Evolutionary conservation across 2,888 invertebrate species (phyloP), one percentile per base, ranked within the genome.

Genomic region (Troglohyphantes excavatus): DNA sequence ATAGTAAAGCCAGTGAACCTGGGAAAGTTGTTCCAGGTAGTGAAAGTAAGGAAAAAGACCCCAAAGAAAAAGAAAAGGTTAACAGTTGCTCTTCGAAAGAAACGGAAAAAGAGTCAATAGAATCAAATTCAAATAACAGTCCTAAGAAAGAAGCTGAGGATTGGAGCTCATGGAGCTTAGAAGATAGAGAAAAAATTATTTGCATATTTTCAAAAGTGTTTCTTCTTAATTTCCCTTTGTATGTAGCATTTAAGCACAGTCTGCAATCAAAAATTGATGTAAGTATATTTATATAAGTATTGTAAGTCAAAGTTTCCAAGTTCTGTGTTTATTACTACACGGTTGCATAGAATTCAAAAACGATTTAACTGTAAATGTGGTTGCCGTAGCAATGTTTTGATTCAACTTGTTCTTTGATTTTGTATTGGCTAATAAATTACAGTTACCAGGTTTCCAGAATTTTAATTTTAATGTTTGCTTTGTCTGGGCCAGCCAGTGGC

Each of bases 171-270:
- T 97, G 97, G 97, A 95, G 95, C 46, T 94, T 96, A 92, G 96
- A 96, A 92, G 98, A 98, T 93, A 96, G 96, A 92, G 98, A 98
- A 93, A 97, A 97, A 93, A 95, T 98, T 68, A 95, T 98, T 93
- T 96, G 97, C 92, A 96, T 98, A 92, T 96, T 97, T 29, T 96
- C 97, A 1, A 98, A 98, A 94, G 95, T 94, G 91, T 98, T 98
- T 94, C 95, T 98, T 91, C 95, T 98, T 91, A 98, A 97, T 93
- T 98, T 98, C 93, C 98, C 94, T 2, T 93, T 94, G 21, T 94
- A 94, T 92, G 97, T 92, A 94, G 98, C 90, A 96, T 98, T 94
- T 95, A 98, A 94, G 96, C 97, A 94, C 89, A 96, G 96, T 78
- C 96, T 96, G 87, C 96, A 97, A 92, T 95, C 96, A 73, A 96